Conservation (phyloP, 2,888 invertebrate genomes). For the Aleiodes alternator region DNA sequence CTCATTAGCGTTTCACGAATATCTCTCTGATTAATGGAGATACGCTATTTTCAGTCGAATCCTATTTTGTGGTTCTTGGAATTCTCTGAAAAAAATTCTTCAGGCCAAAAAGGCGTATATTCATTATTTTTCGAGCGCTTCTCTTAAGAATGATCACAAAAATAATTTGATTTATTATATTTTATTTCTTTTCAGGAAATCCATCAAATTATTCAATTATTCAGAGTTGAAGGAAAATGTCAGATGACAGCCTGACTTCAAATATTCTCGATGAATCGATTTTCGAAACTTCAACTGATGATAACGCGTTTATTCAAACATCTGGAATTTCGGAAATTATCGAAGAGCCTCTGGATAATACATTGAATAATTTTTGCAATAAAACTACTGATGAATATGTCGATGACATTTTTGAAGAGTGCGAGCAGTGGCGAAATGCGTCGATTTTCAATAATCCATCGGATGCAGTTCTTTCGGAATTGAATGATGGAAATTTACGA, state of each 20-base stretch:
- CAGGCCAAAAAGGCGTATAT: too few relatives aligned
- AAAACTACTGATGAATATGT: neutral
- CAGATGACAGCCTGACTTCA: neutral
- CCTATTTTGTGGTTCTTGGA: too few relatives aligned
- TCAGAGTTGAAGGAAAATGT: neutral
- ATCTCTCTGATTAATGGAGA: too few relatives aligned
- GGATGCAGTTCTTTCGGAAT: neutral
- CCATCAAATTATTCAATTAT: neutral
- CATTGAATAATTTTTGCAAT: neutral
- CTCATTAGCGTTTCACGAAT: too few relatives aligned
- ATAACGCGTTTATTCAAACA: neutral
- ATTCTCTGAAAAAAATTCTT: too few relatives aligned
- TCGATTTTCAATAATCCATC: constrained; percentile 6
- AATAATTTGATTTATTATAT: too few relatives aligned
- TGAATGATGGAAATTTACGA: neutral
- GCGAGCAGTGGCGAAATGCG: neutral
- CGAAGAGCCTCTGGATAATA: too few relatives aligned
- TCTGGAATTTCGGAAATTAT: neutral
- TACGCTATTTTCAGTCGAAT: too few relatives aligned
- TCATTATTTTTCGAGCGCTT: too few relatives aligned
- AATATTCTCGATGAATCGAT: neutral
- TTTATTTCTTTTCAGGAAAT: neutral
- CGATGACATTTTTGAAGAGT: constrained; percentile 10
- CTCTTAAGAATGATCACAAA: too few relatives aligned
- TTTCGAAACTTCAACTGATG: neutral